Conservation (phyloP, 2,888 invertebrate genomes). For the Netelia virgata region DNA sequence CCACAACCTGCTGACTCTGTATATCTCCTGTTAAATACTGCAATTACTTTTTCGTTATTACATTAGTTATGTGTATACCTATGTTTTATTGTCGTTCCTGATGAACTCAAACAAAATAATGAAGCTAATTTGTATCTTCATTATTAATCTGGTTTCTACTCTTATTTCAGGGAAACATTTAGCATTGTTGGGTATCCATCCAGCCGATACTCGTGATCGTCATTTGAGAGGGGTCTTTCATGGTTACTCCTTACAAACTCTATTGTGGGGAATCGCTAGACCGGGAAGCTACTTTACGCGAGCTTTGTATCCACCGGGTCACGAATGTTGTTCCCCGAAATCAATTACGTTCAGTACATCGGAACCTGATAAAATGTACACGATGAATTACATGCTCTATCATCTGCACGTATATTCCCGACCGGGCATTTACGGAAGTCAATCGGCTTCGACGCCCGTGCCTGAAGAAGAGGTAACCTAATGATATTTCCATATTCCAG, state of each 20-base stretch:
- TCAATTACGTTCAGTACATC: constrained; percentile 86
- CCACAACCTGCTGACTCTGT: neutral
- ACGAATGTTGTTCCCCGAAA: constrained; percentile 86
- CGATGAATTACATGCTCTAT: constrained; percentile 86
- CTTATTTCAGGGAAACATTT: constrained; percentile 85
- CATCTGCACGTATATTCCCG: constrained; percentile 84
- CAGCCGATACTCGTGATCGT: constrained; percentile 86
- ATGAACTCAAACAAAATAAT: no score
- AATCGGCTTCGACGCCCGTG: constrained; percentile 79
- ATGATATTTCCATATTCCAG: neutral
- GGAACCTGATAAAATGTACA: constrained; percentile 86
- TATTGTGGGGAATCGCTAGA: constrained; percentile 81
- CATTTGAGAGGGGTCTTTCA: constrained; percentile 86
- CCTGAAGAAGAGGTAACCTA: constrained; percentile 84
- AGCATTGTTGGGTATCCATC: constrained; percentile 85
- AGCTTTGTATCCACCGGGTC: constrained; percentile 85
- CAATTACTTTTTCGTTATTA: no score
- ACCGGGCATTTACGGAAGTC: constrained; percentile 84
- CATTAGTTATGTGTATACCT: no score
- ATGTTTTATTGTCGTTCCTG: no score
- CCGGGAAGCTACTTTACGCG: constrained; percentile 85
- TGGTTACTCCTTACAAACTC: constrained; percentile 83
- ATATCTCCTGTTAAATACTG: neutral
- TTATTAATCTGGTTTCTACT: neutral
- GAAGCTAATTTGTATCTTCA: no score